Percentiles rank a stretch among this genome's conserved stretches.
Evolutionary conservation across 2,888 invertebrate species (phyloP).

Genomic region (Sepiola atlantica): DNA sequence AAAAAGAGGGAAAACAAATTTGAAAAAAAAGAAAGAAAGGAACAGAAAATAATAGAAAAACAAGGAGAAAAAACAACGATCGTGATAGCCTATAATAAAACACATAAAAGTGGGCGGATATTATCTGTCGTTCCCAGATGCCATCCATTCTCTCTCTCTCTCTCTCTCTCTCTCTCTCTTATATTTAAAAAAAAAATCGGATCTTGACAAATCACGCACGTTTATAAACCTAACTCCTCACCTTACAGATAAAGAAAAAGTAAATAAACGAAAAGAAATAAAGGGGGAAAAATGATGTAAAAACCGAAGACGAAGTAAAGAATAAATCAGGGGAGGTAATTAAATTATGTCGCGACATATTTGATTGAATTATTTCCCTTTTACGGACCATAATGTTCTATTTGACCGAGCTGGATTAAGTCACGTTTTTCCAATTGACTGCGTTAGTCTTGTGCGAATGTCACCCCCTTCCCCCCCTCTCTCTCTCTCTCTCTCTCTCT

Average conservation of each 20-base stretch:
- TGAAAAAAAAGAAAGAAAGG: neutral
- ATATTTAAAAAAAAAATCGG: too few relatives aligned
- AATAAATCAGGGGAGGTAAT: neutral
- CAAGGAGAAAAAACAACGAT: neutral
- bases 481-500: neutral
- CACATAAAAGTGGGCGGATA: neutral
- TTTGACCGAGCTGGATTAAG: neutral
- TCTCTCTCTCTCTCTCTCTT: neutral
- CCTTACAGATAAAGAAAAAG: neutral
- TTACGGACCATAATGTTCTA: neutral
- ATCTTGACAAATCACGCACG: neutral
- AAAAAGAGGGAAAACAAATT: too few relatives aligned
- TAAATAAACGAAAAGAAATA: neutral
- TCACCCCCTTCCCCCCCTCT: neutral
- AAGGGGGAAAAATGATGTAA: neutral
- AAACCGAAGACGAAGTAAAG: too few relatives aligned
- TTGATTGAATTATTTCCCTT: slow-evolving; percentile 32
- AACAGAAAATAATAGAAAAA: neutral
- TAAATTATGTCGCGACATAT: neutral
- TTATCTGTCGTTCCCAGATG: neutral
- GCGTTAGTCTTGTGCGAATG: neutral
- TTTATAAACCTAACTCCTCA: neutral
- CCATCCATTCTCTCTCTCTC: neutral
- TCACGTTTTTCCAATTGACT: slow-evolving; percentile 16
- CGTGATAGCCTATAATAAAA: neutral